Conservation (phyloP, 2,113 vertebrate species). For the Coturnix japonica region DNA sequence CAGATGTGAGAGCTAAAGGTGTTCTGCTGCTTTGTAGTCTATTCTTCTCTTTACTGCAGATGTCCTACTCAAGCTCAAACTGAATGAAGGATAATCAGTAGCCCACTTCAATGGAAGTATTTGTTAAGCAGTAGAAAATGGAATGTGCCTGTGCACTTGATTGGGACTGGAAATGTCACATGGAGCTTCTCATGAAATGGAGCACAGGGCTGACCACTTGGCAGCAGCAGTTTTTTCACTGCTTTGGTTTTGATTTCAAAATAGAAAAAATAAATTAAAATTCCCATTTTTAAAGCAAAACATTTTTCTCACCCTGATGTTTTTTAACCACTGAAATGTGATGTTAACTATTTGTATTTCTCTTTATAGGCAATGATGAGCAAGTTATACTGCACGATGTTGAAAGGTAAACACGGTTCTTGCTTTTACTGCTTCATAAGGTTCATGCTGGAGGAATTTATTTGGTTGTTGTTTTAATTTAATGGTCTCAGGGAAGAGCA, state of each 20-base stretch:
- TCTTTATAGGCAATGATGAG: slow-evolving; percentile 92
- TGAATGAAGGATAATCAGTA: not conserved
- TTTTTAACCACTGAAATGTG: not conserved
- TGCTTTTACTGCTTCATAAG: slow-evolving; percentile 28
- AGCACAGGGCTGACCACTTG: not conserved
- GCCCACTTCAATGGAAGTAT: not conserved
- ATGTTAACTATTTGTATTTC: slow-evolving; percentile 52
- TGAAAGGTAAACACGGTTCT: slow-evolving; percentile 86
- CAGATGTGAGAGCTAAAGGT: not conserved
- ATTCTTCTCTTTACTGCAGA: not conserved
- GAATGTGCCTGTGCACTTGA: not conserved
- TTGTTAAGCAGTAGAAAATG: not conserved
- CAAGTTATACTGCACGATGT: slow-evolving; percentile 99
- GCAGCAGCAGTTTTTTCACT: not conserved
- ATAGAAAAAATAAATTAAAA: not conserved
- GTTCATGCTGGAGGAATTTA: not conserved
- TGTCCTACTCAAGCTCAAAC: not conserved
- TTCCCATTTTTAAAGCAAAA: not conserved
- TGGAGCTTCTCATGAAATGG: not conserved
- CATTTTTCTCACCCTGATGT: not conserved
- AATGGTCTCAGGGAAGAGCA: not conserved
- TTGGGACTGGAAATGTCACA: not conserved
- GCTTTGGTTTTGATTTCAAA: not conserved
- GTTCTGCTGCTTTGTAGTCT: not conserved
- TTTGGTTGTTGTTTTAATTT: not conserved